Evolutionary conservation across 2,888 invertebrate genomes (phyloP).

Genomic region (Drymonia ruficornis): DNA sequence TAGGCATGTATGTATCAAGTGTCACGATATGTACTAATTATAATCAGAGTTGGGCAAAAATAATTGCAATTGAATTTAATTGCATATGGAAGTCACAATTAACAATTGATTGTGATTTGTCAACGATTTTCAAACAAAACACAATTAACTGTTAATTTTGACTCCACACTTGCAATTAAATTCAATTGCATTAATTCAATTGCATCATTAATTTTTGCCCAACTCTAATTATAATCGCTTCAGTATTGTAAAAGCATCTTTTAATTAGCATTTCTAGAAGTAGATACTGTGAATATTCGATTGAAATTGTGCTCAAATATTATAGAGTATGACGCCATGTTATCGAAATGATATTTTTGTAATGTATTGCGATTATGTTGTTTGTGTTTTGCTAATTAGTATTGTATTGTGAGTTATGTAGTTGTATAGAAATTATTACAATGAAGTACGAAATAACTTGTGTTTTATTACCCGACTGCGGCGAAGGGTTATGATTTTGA

Average conservation of each 20-base stretch:
- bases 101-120: no score
- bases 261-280: slow-evolving; percentile 62
- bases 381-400: slow-evolving; percentile 48
- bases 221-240: slow-evolving; percentile 41
- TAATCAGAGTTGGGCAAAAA: no score
- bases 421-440: slow-evolving; percentile 46
- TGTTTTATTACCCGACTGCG: slow-evolving; percentile 10
- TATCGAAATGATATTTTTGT: slow-evolving; percentile 55
- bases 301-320: slow-evolving; percentile 50
- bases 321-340: slow-evolving; percentile 20
- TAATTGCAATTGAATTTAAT: no score
- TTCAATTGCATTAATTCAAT: no score
- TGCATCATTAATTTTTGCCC: no score
- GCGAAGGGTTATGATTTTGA: no score
- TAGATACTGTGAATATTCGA: slow-evolving; percentile 32
- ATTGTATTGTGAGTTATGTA: slow-evolving; percentile 41
- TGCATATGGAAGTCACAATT: no score
- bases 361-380: slow-evolving; percentile 36
- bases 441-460: slow-evolving; percentile 29
- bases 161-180: no score
- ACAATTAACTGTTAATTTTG: no score
- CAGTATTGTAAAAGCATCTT: slow-evolving; percentile 47
- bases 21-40: no score
- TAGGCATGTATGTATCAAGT: no score
- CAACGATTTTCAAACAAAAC: no score